These are phyloP conservation scores for Diabrotica virgifera DNA, from an alignment of 1,140 invertebrate genomes.

Conservation along the genomic window DNA sequence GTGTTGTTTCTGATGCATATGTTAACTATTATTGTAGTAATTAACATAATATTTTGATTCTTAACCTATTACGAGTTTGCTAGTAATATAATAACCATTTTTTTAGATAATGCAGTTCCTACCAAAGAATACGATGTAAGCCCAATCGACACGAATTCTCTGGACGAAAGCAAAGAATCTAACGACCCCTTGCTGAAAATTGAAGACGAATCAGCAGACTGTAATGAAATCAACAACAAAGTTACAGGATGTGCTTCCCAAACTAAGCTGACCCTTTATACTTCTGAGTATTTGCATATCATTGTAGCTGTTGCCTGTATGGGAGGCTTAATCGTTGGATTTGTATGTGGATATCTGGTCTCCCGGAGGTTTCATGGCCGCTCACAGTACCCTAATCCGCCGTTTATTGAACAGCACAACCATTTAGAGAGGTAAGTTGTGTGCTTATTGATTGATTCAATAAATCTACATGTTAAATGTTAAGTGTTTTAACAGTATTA, in stretches of 20 bases:
- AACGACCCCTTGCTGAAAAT: constrained; percentile 22
- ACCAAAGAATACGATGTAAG: constrained; percentile 28
- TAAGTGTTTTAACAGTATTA: too few relatives aligned
- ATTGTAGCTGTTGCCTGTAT: constrained; percentile 66
- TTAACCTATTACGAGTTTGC: too few relatives aligned
- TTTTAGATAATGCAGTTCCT: constrained; percentile 16
- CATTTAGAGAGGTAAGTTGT: constrained; percentile 54
- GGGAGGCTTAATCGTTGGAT: constrained; percentile 76
- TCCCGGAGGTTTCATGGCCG: constrained; percentile 71
- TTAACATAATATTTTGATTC: too few relatives aligned
- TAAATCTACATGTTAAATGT: too few relatives aligned
- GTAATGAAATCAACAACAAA: constrained; percentile 27
- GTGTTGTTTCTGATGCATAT: too few relatives aligned
- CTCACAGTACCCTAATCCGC: constrained; percentile 66
- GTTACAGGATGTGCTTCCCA: constrained; percentile 17
- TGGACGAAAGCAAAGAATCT: constrained; percentile 25
- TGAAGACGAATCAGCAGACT: constrained; percentile 16
- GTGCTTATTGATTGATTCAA: too few relatives aligned
- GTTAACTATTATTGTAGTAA: too few relatives aligned
- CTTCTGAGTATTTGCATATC: constrained; percentile 18
- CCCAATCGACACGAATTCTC: constrained; percentile 20
- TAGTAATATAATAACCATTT: background rate
- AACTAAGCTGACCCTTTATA: constrained; percentile 15
- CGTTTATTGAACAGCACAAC: constrained; percentile 67
- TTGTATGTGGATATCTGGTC: constrained; percentile 79